phyloP scores from a whole-genome alignment of 2,797 vertebrate species.

The Monodelphis domestica region DNA sequence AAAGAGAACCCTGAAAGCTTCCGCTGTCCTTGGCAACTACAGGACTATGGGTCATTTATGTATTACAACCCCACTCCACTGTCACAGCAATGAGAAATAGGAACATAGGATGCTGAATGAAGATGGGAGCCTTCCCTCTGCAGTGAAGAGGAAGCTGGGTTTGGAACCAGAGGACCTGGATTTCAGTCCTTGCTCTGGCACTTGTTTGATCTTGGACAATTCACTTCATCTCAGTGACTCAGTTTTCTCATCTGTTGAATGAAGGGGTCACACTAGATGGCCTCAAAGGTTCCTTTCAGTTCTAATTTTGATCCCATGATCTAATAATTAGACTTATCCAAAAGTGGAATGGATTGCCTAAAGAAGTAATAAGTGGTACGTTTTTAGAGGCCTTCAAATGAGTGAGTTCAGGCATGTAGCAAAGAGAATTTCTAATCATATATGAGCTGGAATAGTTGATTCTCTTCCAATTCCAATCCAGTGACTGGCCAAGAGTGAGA shows the following conservation, averaged over 20 bases:
- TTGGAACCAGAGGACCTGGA: neutral
- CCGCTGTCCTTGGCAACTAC: neutral
- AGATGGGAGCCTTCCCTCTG: neutral
- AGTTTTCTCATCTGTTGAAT: neutral
- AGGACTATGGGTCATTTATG: neutral
- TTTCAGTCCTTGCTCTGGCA: neutral
- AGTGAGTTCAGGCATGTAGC: neutral
- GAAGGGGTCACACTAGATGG: neutral
- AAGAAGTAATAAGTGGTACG: neutral
- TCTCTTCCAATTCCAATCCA: neutral
- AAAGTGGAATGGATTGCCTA: neutral
- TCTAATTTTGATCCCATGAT: neutral
- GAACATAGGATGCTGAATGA: neutral
- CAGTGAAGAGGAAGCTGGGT: neutral
- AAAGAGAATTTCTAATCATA: neutral
- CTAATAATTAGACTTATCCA: neutral
- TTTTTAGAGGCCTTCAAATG: neutral
- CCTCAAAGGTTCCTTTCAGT: neutral
- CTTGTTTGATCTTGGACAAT: neutral
- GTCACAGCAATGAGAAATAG: neutral
- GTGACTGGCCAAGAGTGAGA: neutral
- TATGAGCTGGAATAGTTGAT: neutral
- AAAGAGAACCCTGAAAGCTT: neutral
- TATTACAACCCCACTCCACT: neutral
- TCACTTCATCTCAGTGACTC: neutral